phyloP scores from a whole-genome alignment of 2,113 vertebrate species.

The Pagrus major region DNA sequence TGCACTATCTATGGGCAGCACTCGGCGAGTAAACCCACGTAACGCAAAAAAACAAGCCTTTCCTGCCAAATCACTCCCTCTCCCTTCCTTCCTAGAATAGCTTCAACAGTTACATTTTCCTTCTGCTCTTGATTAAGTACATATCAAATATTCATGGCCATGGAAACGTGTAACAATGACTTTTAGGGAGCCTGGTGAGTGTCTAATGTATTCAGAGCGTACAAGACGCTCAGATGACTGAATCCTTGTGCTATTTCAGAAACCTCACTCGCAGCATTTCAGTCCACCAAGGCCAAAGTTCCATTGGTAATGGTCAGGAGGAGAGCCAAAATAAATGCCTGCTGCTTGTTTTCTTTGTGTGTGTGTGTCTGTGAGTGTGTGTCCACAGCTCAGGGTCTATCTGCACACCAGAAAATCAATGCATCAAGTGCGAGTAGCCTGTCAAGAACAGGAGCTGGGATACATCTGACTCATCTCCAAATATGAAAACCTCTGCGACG shows the following conservation, averaged over 20 bases:
- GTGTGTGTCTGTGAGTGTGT: conserved; percentile 33
- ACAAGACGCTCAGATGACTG: conserved; percentile 72
- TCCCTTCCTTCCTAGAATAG: conserved; percentile 52
- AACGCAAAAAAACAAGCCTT: conserved; percentile 40
- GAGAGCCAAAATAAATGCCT: conserved; percentile 80
- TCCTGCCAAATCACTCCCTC: conserved; percentile 43
- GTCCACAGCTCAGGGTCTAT: neutral
- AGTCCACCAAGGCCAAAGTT: conserved; percentile 67
- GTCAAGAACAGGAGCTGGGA: conserved; percentile 12
- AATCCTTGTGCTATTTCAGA: conserved; percentile 75
- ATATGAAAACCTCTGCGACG: conserved; percentile 24
- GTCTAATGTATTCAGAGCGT: conserved; percentile 73
- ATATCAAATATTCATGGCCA: conserved; percentile 75
- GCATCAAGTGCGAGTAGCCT: conserved; percentile 29
- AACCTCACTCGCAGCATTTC: conserved; percentile 75
- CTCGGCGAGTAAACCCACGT: conserved; percentile 33
- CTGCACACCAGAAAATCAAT: conserved; percentile 39
- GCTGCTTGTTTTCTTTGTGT: conserved; percentile 75
- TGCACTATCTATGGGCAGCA: conserved; percentile 31
- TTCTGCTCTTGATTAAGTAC: conserved; percentile 71
- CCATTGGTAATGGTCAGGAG: conserved; percentile 64
- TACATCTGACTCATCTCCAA: conserved; percentile 34
- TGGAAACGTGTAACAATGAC: conserved; percentile 76
- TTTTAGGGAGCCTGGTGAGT: conserved; percentile 64
- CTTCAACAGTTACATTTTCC: conserved; percentile 59